Percentiles rank a stretch among this genome's conserved stretches.
These are phyloP conservation scores for Sprattus sprattus DNA, from an alignment of 2,113 vertebrate genomes.

Conservation along the genomic window DNA sequence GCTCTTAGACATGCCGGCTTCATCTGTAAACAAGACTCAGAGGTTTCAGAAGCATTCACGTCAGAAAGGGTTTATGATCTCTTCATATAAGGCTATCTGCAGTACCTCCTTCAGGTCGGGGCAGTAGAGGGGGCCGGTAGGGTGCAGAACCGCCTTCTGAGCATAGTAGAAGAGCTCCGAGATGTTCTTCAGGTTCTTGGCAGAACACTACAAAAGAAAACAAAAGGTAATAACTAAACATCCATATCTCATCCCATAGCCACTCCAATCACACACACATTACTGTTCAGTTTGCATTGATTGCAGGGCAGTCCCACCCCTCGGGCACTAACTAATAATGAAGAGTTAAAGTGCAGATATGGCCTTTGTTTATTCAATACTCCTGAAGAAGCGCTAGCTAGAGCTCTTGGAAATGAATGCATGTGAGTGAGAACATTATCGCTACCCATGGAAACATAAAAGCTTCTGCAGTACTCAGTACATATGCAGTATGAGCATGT, in stretches of 20 bases:
- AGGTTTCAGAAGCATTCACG: neutral
- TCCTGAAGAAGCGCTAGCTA: neutral
- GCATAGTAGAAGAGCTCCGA: constrained; percentile 98
- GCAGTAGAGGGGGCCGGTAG: constrained; percentile 94
- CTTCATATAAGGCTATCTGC: neutral
- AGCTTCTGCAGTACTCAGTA: neutral
- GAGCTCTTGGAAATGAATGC: neutral
- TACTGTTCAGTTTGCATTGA: neutral
- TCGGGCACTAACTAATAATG: neutral
- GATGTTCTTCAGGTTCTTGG: constrained; percentile 98
- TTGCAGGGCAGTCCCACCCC: neutral
- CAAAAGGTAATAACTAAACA: constrained; percentile 1
- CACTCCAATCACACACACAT: neutral
- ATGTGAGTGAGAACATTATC: neutral
- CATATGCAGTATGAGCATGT: neutral
- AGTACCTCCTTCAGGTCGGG: constrained; percentile 91
- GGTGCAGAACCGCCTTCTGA: constrained; percentile 96
- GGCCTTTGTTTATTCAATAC: neutral
- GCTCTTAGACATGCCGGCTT: constrained; percentile 90
- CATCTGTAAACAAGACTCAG: constrained; percentile 71
- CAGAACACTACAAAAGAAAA: constrained; percentile 81
- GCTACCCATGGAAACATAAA: neutral
- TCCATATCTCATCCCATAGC: neutral
- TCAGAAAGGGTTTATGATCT: neutral
- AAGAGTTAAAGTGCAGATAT: too few species aligned